Conservation (phyloP, 2,888 invertebrate species). For the Drosophila birchii region DNA sequence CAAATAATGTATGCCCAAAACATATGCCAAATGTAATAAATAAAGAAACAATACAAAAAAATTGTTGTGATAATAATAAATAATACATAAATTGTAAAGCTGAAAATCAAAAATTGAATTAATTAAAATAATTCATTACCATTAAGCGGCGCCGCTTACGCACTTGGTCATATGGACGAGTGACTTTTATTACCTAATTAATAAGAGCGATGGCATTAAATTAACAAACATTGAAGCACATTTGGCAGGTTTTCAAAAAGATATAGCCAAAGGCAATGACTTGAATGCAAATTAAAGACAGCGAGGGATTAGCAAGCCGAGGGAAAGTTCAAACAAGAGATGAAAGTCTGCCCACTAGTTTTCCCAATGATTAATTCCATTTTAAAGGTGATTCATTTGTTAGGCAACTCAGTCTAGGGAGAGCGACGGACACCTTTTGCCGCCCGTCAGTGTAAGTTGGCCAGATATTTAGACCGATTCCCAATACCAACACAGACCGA, state of each 20-base stretch:
- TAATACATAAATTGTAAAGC: not conserved
- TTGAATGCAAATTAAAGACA: slow-evolving; percentile 14
- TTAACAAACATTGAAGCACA: slow-evolving; percentile 26
- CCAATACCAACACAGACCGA: slow-evolving; percentile 56
- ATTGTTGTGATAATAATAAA: not conserved
- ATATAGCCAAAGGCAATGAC: slow-evolving; percentile 1
- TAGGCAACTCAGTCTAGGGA: not conserved
- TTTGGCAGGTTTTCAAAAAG: slow-evolving; percentile 42
- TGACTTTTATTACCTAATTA: slow-evolving; percentile 47
- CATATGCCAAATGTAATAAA: not conserved
- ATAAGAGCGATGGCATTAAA: slow-evolving; percentile 35
- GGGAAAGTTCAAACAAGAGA: slow-evolving; percentile 20
- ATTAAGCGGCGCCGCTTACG: slow-evolving; percentile 27
- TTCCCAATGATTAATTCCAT: slow-evolving; percentile 7
- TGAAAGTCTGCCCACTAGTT: slow-evolving; percentile 7
- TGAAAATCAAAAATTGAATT: slow-evolving; percentile 19
- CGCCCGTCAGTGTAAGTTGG: slow-evolving; percentile 52
- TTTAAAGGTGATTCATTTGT: slow-evolving; percentile 45
- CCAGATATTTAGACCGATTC: slow-evolving; percentile 60
- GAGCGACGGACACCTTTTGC: slow-evolving; percentile 29
- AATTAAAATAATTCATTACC: slow-evolving; percentile 28
- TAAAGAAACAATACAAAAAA: not conserved
- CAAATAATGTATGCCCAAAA: not conserved
- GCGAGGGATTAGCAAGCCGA: slow-evolving; percentile 18
- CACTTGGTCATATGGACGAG: slow-evolving; percentile 28